Conservation (phyloP, 2,888 invertebrate species). For the Oscheius sp. region DNA sequence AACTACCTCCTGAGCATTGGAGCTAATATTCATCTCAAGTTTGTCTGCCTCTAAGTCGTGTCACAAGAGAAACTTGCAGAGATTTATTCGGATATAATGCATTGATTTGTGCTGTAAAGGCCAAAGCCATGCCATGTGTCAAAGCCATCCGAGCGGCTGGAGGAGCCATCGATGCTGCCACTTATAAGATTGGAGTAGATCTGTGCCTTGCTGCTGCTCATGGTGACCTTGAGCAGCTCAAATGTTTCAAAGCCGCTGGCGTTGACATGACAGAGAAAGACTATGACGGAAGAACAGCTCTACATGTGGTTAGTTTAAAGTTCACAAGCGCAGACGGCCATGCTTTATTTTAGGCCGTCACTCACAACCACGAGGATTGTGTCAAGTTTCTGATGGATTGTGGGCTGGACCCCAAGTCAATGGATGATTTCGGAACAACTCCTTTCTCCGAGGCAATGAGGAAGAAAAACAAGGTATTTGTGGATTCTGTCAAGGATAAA, state of each 20-base stretch:
- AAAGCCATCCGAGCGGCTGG: conserved; percentile 64
- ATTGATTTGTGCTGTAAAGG: conserved; percentile 80
- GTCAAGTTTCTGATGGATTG: conserved; percentile 58
- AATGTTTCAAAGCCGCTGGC: conserved; percentile 72
- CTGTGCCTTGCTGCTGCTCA: conserved; percentile 77
- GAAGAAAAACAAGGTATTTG: conserved; percentile 41
- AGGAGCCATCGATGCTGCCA: conserved; percentile 59
- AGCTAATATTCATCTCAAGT: conserved; percentile 82
- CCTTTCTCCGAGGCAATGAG: conserved; percentile 60
- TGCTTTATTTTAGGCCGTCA: conserved; percentile 57
- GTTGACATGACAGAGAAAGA: conserved; percentile 63
- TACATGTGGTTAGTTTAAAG: conserved; percentile 65
- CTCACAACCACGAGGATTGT: conserved; percentile 56
- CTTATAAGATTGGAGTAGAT: conserved; percentile 78
- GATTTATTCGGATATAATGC: conserved; percentile 74
- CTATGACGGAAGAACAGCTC: conserved; percentile 69
- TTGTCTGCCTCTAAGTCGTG: neutral
- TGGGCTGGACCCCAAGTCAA: conserved; percentile 56
- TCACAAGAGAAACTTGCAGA: conserved; percentile 50
- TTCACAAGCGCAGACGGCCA: neutral
- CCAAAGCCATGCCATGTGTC: conserved; percentile 64
- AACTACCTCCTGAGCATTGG: conserved; percentile 84
- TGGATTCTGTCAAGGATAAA: neutral
- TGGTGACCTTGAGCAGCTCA: conserved; percentile 72
- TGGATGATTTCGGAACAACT: conserved; percentile 64